Conservation (phyloP, 2,113 vertebrate genomes). For the Menidia beryllina region DNA sequence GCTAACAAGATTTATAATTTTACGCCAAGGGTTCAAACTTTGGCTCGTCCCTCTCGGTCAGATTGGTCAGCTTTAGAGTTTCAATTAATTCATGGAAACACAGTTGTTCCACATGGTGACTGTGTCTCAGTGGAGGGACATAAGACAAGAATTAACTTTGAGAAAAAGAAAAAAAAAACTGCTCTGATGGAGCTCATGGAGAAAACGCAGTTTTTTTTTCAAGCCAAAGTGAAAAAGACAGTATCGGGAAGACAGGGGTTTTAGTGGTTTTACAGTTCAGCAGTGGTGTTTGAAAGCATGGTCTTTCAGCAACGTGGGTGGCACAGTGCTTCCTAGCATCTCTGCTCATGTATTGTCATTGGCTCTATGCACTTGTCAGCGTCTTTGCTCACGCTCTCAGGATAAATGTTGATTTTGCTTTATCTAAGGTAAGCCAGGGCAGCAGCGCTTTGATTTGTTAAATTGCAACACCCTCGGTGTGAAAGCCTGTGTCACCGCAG, state of each 20-base stretch:
- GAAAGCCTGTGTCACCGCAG: constrained; percentile 87
- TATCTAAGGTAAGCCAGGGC: constrained; percentile 89
- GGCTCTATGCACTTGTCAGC: constrained; percentile 95
- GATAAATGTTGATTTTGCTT: constrained; percentile 97
- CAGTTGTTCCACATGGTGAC: constrained; percentile 43
- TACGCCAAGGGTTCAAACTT: constrained; percentile 52
- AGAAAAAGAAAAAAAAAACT: constrained; percentile 74
- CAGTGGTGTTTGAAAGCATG: constrained; percentile 93
- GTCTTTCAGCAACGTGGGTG: constrained; percentile 98
- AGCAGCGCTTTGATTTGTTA: constrained; percentile 85
- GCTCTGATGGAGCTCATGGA: constrained; percentile 28
- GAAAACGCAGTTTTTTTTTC: constrained; percentile 85
- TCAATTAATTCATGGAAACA: constrained; percentile 70
- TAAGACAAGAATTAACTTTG: constrained; percentile 70
- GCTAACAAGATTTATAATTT: constrained; percentile 68
- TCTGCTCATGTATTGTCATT: constrained; percentile 93
- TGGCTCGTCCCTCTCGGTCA: constrained; percentile 42
- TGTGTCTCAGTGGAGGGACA: constrained; percentile 54
- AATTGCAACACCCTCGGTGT: constrained; percentile 82
- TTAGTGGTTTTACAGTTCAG: constrained; percentile 95
- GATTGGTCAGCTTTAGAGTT: constrained; percentile 64
- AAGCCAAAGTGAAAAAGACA: constrained; percentile 91
- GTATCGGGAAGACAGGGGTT: constrained; percentile 93
- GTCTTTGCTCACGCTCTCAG: constrained; percentile 95
- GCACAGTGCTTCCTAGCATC: constrained; percentile 92